A percentile compares a stretch with the other conserved stretches of the same genome.
phyloP scores from a whole-genome alignment of 1,140 invertebrate species.

The Tetranychus urticae region DNA sequence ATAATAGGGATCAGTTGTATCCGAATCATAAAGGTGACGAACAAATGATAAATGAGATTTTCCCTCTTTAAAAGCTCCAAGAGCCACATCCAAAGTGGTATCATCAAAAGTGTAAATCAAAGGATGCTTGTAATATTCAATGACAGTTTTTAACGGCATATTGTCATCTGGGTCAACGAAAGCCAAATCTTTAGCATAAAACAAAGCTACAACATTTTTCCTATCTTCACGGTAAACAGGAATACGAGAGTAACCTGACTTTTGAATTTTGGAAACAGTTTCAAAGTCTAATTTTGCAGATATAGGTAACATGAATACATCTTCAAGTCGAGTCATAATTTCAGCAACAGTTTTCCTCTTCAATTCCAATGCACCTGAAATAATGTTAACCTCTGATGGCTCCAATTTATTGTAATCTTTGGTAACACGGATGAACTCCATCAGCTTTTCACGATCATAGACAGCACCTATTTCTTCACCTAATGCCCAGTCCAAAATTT shows the following conservation, averaged over 20 bases:
- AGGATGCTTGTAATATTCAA: constrained; percentile 87
- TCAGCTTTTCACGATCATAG: constrained; percentile 83
- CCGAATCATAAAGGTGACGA: constrained; percentile 54
- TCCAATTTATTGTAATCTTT: constrained; percentile 44
- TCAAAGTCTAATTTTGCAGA: constrained; percentile 76
- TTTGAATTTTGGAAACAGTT: constrained; percentile 69
- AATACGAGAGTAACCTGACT: constrained; percentile 68
- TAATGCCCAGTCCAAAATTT: constrained; percentile 41
- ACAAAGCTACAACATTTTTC: constrained; percentile 68
- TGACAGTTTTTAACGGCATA: constrained; percentile 69
- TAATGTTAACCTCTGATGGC: constrained; percentile 90
- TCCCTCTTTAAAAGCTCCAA: constrained; percentile 91
- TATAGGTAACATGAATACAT: constrained; percentile 80
- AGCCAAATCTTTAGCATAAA: constrained; percentile 92
- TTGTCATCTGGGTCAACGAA: constrained; percentile 93
- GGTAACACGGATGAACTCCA: constrained; percentile 49
- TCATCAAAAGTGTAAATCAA: constrained; percentile 93
- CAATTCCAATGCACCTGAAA: constrained; percentile 75
- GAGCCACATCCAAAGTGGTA: constrained; percentile 73
- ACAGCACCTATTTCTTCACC: constrained; percentile 91
- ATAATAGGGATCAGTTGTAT: constrained; percentile 41
- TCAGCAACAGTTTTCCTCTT: constrained; percentile 70
- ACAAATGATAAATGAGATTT: constrained; percentile 62
- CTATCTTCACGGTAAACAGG: constrained; percentile 63
- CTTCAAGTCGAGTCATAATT: constrained; percentile 84